Base-by-base conservation (phyloP, 1,140 invertebrate species). In the Zaprionus camerounensis region DNA sequence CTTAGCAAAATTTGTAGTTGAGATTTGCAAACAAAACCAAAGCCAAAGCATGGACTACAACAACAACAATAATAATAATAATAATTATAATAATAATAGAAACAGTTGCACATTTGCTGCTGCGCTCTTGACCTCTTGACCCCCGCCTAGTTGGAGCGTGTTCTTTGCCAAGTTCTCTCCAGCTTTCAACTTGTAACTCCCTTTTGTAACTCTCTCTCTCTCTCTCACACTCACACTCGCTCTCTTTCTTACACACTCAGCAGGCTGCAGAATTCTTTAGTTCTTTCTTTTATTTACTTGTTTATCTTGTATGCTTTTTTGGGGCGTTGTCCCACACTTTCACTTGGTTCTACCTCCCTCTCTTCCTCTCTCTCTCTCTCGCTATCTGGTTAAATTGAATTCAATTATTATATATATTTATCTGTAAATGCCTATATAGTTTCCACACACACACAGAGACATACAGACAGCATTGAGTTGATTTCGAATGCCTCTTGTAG, bases 401-500 rank as follows among this genome's bases (percentile, higher is more conserved):
- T 62, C 5, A 62, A 26, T 62, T 62, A n/a, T 44, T 44, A 38
- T 5, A 38, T 38, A 15, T 38, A 38, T 34, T 11, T 34, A 34
- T 34, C 31, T 38, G 36, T 38, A 38, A 38, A 38, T 38, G 31
- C 36, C 13, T 38, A 38, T 46, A 46, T n/a, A 17, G n/a, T 46
- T 57, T 31, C 17, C 28, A 46, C 22, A 38, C 20, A 53, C 24
- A 22, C 11, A 4, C 3, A 34, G 4, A 57, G n/a, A 61, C 56
- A 20, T n/a, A 38, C 34, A 38, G 7, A 17, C 17, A 57, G n/a
- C 17, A 15, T 56, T 56, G 22, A 66, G 26, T 26, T 61, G 13
- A 38, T 59, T 59, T 69, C 15, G 38, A 55, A 56, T 62, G 58
- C 44, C 15, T 55, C 17, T 34, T 65, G 2, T 71, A 71, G 71